Evolutionary conservation across 2,797 vertebrate genomes (phyloP), one percentile per base, ranked within the genome.

Genomic region (Coilia nasus): DNA sequence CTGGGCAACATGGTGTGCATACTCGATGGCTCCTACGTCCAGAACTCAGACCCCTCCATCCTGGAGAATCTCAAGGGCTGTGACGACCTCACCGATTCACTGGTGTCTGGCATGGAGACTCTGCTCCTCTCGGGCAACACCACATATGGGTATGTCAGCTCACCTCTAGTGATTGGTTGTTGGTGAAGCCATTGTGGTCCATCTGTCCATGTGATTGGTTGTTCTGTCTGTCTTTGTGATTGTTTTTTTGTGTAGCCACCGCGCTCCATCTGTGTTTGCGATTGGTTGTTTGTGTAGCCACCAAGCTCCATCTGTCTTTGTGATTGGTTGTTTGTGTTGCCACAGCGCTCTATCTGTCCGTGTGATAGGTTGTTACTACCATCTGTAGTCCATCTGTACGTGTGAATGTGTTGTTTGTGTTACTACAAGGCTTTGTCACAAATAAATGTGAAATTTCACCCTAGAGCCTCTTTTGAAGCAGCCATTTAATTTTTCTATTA

Each of bases 1-100:
- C 50, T 96, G 88, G 95, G 95, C 17, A 94, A 91, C 90, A 95
- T 96, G 95, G 91, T 91, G 87, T 96, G 95, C 90, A 80, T 47
- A 19, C 60, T 96, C 78, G 82, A 90, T 0, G 62, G 82, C 0
- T 81, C 90, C 44, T 94, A 93, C 92, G 94, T 96, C 81, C 0
- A 46, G 64, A 90, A 91, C 85, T 95, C 95, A 0, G 87, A 95
- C 85, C 81, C 91, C 0, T 92, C 88, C 80, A 90, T 96, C 71
- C 35, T 96, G 91, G 94, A 95, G 71, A 90, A 89, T 12, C 91
- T 96, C 0, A 93, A 93, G 4, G 89, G 28, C 89, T 96, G 95
- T 60, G 3, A 71, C 0, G 83, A 88, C n/a, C 86, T 95, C 59
- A 90, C 83, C 0, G 0, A 0, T 0, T 2, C 0, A 78, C 94